A percentile compares a stretch with the other conserved stretches of the same genome.
Evolutionary conservation across 2,113 vertebrate genomes (phyloP).

Genomic region (Brachirus orientalis): DNA sequence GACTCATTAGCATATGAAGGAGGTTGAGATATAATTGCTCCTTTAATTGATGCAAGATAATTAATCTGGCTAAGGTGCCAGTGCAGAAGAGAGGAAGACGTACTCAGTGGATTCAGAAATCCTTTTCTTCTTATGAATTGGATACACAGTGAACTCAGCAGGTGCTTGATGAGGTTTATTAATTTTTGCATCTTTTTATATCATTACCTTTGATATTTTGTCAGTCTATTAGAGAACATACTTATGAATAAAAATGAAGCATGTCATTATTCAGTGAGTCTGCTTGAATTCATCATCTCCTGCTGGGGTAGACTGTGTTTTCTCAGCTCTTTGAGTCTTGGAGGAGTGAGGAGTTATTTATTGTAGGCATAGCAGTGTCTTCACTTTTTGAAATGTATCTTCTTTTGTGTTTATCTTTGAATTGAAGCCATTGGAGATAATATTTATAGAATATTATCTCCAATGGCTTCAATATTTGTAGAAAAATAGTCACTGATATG

Average conservation of each 20-base stretch:
- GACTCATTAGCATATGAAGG: constrained; percentile 77
- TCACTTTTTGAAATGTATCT: not conserved
- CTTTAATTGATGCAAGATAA: constrained; percentile 80
- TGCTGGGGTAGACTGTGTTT: not conserved
- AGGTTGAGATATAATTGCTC: constrained; percentile 69
- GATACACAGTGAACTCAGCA: constrained; percentile 42
- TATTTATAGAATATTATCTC: not conserved
- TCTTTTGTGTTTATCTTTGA: not conserved
- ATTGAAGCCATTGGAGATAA: not conserved
- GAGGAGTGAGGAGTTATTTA: constrained; percentile 8
- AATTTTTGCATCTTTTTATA: constrained; percentile 16
- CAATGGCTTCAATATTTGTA: too few relatives aligned
- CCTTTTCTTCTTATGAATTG: constrained; percentile 45
- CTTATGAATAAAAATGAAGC: constrained; percentile 28
- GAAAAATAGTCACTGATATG: not conserved
- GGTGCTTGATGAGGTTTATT: constrained; percentile 56
- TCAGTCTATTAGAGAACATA: constrained; percentile 39
- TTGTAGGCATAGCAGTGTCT: not conserved
- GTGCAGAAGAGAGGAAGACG: constrained; percentile 3
- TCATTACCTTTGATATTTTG: constrained; percentile 51
- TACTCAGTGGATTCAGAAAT: constrained; percentile 34
- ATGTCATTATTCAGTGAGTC: constrained; percentile 27
- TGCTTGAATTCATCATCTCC: constrained; percentile 7
- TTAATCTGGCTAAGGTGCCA: constrained; percentile 64
- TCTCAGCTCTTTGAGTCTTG: constrained; percentile 11